Conservation (phyloP, 1,140 invertebrate genomes). For the Aphelinus atriplicis region DNA sequence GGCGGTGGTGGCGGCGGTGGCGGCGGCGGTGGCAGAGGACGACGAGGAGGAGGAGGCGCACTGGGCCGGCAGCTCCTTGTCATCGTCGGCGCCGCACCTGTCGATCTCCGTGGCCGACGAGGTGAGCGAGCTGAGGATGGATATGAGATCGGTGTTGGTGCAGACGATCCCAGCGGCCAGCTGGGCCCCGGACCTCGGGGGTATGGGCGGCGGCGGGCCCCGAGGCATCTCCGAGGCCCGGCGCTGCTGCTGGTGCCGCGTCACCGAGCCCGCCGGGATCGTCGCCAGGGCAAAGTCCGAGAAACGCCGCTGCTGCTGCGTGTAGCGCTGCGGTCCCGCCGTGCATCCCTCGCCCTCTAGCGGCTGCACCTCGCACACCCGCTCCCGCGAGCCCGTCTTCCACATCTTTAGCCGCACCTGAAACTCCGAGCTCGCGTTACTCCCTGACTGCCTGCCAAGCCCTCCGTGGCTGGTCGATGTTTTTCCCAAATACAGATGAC, state of each 20-base stretch:
- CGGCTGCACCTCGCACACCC: constrained; percentile 82
- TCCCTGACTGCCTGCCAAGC: no score
- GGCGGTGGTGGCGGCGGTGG: constrained; percentile 7
- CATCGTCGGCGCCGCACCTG: constrained; percentile 55
- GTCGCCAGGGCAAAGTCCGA: constrained; percentile 76
- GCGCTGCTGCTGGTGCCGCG: constrained; percentile 32
- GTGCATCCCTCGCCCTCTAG: constrained; percentile 71
- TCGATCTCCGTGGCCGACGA: constrained; percentile 83
- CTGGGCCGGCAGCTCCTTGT: constrained; percentile 45
- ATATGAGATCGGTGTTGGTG: constrained; percentile 81
- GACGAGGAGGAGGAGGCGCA: constrained; percentile 34
- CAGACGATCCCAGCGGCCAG: constrained; percentile 73
- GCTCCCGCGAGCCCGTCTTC: constrained; percentile 79
- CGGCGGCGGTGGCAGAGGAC: background rate
- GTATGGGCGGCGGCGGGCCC: constrained; percentile 55
- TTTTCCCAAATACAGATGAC: no score
- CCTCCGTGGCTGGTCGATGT: no score
- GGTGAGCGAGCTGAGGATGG: constrained; percentile 81
- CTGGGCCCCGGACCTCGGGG: constrained; percentile 42
- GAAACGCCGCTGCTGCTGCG: constrained; percentile 72
- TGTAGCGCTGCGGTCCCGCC: constrained; percentile 68
- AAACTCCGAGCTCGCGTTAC: no score
- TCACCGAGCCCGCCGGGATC: constrained; percentile 54
- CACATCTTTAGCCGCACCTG: constrained; percentile 80
- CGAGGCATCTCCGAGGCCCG: constrained; percentile 75